Percentiles rank a stretch among this genome's conserved stretches.
These are phyloP conservation scores for Sesia bembeciformis DNA, from an alignment of 2,888 invertebrate species.

Conservation along the genomic window DNA sequence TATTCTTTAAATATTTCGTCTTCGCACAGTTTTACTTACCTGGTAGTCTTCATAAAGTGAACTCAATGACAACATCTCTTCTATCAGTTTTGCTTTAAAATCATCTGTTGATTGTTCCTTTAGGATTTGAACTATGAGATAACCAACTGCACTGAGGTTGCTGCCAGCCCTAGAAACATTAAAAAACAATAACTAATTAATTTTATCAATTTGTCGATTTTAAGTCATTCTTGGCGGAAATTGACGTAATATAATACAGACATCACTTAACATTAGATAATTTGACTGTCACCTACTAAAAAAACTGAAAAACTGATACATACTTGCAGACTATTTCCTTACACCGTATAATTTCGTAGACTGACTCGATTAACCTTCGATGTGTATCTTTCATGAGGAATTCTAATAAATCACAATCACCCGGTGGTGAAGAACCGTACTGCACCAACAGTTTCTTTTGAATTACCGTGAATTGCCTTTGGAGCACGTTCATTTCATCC, in stretches of 20 bases:
- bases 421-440: constrained; percentile 85
- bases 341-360: constrained; percentile 60
- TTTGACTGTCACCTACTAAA: too few species aligned
- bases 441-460: constrained; percentile 84
- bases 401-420: constrained; percentile 81
- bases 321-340: constrained; percentile 48
- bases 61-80: constrained; percentile 52
- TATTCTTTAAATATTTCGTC: too few species aligned
- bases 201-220: too few species aligned
- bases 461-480: constrained; percentile 83
- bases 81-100: constrained; percentile 47
- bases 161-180: constrained; percentile 41
- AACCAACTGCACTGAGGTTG: constrained; percentile 39
- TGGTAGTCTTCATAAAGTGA: constrained; percentile 53
- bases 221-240: too few species aligned
- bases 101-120: constrained; percentile 33
- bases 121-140: constrained; percentile 37
- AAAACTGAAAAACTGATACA: neutral
- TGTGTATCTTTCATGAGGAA: constrained; percentile 82
- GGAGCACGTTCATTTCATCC: constrained; percentile 69
- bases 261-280: too few species aligned
- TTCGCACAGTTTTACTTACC: constrained; percentile 20
- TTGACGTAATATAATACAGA: too few species aligned
- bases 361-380: constrained; percentile 67
- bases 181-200: too few species aligned